phyloP scores from a whole-genome alignment of 2,888 invertebrate genomes.

The Gymnosoma rotundatum region DNA sequence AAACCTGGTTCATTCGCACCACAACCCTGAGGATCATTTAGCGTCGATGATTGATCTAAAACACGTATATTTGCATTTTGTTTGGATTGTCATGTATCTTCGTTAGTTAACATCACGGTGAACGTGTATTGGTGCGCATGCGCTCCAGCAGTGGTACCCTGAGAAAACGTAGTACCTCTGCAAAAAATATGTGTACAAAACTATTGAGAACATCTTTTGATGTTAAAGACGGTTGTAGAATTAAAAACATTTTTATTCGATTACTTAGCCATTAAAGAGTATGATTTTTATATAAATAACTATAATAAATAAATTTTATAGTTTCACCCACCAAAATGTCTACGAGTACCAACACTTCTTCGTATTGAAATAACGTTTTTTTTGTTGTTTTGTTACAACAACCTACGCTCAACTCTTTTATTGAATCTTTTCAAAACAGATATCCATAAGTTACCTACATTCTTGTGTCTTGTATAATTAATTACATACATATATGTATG shows the following conservation, averaged over 20 bases:
- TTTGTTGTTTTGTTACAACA: not conserved
- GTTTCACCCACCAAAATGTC: constrained; percentile 24
- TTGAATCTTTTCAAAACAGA: no score
- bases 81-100: constrained; percentile 68
- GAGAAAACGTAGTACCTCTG: constrained; percentile 9
- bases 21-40: constrained; percentile 71
- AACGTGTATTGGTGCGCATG: constrained; percentile 52
- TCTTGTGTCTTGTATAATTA: no score
- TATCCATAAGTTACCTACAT: no score
- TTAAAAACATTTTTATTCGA: constrained; percentile 8
- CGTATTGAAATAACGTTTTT: not conserved
- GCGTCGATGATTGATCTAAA: constrained; percentile 74
- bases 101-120: constrained; percentile 61
- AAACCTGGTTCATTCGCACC: constrained; percentile 59
- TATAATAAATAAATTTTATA: not conserved
- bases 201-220: not conserved
- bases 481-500: not conserved
- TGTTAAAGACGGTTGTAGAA: not conserved
- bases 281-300: not conserved
- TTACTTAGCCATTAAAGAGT: not conserved
- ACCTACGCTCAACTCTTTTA: constrained; percentile 21
- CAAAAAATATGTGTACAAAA: not conserved
- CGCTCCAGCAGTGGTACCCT: constrained; percentile 42
- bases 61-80: constrained; percentile 73
- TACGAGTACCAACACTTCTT: constrained; percentile 24